A percentile compares a stretch with the other conserved stretches of the same genome.
Conservation (phyloP, 92 coral and sea anemone species). For the Epizoanthus illoricatus region DNA sequence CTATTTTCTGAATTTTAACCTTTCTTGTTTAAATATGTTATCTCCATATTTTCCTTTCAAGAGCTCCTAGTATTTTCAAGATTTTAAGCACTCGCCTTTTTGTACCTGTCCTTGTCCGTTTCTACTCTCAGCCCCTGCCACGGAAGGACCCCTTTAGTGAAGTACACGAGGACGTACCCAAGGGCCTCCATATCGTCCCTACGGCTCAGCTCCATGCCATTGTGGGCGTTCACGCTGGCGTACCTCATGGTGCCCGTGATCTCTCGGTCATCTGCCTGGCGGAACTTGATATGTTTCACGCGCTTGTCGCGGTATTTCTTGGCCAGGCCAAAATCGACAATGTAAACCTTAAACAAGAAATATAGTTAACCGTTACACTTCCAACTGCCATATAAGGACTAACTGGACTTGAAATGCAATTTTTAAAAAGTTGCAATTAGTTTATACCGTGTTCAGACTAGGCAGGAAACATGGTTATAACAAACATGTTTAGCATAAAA, state of each 20-base stretch:
- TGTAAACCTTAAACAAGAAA: constrained; percentile 48
- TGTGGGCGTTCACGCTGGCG: constrained; percentile 71
- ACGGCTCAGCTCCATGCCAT: constrained; percentile 78
- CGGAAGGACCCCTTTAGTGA: constrained; percentile 68
- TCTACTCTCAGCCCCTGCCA: constrained; percentile 80
- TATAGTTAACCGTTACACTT: background rate
- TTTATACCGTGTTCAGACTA: too few relatives aligned
- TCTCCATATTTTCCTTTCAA: background rate
- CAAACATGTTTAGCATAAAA: too few relatives aligned
- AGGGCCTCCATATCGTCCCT: constrained; percentile 76
- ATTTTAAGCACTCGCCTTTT: constrained; percentile 15
- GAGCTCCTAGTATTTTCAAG: too few relatives aligned
- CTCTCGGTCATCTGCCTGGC: constrained; percentile 60
- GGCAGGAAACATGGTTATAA: too few relatives aligned
- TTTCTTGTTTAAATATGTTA: background rate
- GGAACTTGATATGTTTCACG: constrained; percentile 63
- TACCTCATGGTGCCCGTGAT: constrained; percentile 78
- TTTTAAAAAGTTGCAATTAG: too few relatives aligned
- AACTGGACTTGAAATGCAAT: too few relatives aligned
- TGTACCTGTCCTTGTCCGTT: constrained; percentile 53
- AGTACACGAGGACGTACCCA: constrained; percentile 72
- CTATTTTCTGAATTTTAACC: too few relatives aligned
- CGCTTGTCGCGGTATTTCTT: constrained; percentile 67
- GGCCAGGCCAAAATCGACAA: constrained; percentile 78
- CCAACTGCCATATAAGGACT: background rate